Percentiles rank a stretch among this genome's conserved stretches.
These are phyloP conservation scores for Parnassius orleans DNA, from an alignment of 2,888 invertebrate genomes.

Conservation along the genomic window DNA sequence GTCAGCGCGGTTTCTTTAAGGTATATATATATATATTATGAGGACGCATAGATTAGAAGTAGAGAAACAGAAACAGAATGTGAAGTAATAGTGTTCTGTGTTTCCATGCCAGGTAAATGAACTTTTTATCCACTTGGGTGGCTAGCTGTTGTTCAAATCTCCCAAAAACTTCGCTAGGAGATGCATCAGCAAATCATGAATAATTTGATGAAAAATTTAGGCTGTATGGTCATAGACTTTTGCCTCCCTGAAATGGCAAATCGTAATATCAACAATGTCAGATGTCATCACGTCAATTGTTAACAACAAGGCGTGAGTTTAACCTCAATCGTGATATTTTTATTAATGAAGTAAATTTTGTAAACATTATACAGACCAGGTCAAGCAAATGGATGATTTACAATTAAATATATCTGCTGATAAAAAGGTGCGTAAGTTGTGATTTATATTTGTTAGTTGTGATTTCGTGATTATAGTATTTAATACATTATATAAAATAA, in stretches of 20 bases:
- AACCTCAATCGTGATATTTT: constrained; percentile 21
- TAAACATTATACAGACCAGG: background rate
- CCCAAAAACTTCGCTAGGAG: no score
- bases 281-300: background rate
- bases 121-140: no score
- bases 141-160: no score
- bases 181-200: no score
- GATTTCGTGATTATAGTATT: background rate
- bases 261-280: no score
- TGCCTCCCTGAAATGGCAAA: background rate
- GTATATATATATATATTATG: no score
- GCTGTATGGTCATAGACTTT: background rate
- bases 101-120: no score
- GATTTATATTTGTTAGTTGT: background rate
- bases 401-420: constrained; percentile 69
- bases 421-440: constrained; percentile 51
- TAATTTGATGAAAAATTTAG: no score
- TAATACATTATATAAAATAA: background rate
- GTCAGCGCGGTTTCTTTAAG: no score
- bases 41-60: no score
- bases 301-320: constrained; percentile 24
- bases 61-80: no score
- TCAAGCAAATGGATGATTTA: constrained; percentile 66
- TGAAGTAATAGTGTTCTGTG: no score
- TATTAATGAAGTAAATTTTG: background rate